A percentile compares a stretch with the other conserved stretches of the same genome.
Conservation (phyloP, 1,140 invertebrate species). For the Scaptomyza hsui region DNA sequence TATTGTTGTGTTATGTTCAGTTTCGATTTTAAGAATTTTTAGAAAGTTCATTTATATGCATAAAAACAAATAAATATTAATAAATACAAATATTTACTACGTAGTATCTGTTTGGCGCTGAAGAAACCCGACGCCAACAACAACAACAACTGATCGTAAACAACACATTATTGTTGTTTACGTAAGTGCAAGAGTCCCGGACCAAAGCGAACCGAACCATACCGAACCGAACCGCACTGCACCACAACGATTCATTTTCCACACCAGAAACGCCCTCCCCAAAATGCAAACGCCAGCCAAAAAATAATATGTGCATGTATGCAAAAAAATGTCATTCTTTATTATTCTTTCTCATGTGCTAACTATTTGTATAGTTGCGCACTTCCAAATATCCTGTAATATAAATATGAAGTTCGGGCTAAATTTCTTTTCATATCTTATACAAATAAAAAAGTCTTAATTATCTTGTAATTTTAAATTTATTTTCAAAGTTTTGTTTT, state of each 20-base stretch:
- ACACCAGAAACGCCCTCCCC: slow-evolving; percentile 54
- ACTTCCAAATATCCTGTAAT: neutral
- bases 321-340: slow-evolving; percentile 13
- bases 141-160: slow-evolving; percentile 4
- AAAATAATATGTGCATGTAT: slow-evolving; percentile 4
- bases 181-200: slow-evolving; percentile 32
- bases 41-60: neutral
- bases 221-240: too few species aligned
- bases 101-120: slow-evolving; percentile 4
- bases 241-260: slow-evolving; percentile 50
- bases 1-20: neutral
- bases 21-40: neutral
- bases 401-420: too few species aligned
- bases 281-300: slow-evolving; percentile 35
- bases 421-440: too few species aligned
- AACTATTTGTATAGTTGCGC: too few species aligned
- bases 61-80: neutral
- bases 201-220: too few species aligned
- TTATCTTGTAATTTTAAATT: too few species aligned
- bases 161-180: slow-evolving; percentile 28
- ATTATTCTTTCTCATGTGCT: slow-evolving; percentile 22
- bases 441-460: too few species aligned
- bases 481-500: too few species aligned
- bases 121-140: neutral
- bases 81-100: slow-evolving; percentile 3